Evolutionary conservation across 2,113 vertebrate genomes (phyloP), one percentile per base, ranked within the genome.

Genomic region (Conger conger): DNA sequence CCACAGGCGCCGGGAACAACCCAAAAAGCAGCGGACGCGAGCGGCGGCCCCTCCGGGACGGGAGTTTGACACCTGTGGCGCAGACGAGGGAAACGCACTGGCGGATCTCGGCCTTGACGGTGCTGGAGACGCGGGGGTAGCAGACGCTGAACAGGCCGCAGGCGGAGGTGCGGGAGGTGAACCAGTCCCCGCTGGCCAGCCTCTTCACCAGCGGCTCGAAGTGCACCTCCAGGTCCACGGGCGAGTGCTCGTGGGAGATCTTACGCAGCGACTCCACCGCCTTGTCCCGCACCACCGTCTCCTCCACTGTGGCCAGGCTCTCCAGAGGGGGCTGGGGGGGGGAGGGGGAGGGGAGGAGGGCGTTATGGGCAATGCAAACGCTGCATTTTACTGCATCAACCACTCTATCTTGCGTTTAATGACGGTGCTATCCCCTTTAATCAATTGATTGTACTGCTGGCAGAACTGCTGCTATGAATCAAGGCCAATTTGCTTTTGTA

Each of bases 161-260:
- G 0, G 97, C 97, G 80, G 97, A 98, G 13, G 97, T 97, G 79
- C 97, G 96, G 81, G 97, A 97, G 33, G 97, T 98, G 90, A 98
- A 97, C 97, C 97, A 98, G 90, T 98, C 97, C 35, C 97, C 97
- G 54, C 97, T 96, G 23, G 97, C 96, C 82, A 98, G 91, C 15
- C 96, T 94, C 87, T 98, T 98, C 84, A 98, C 96, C 93, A 98
- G 92, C n/a, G 97, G 97, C 60, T 97, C 97, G 91, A 98, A 98
- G 84, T 98, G 96, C 78, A 96, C 97, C 92, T 97, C 97, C 85
- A 98, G 93, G 88, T 97, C 97, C 78, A 96, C 92, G 6, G 97
- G 95, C 33, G 96, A 97, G 81, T 98, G 97, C 90, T 97, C 97
- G 91, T 97, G 95, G 45, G 97, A 97, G 89, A 98, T 97, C 90